Base-by-base conservation (phyloP, 2,888 invertebrate species). In the Dendrolimus houi region DNA sequence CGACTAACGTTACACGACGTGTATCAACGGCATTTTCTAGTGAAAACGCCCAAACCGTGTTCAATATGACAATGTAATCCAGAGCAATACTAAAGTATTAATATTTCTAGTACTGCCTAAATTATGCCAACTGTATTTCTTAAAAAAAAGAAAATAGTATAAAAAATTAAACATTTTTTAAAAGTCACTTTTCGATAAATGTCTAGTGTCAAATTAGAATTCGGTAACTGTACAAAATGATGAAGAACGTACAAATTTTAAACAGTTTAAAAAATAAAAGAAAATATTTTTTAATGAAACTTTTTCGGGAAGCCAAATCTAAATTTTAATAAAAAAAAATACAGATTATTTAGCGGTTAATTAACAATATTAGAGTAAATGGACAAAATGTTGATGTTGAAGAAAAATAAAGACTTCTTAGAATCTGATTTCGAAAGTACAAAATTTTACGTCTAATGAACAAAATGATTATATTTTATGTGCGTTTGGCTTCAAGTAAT, bases 11-110 rank as follows among this genome's bases (percentile, higher is more conserved):
- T 64, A 64, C 62, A 64, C 62, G 62, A 67, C 67, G 70, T 63
- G 64, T 58, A 60, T 59, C 62, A 68, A 69, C 68, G 71, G 66
- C 77, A 70, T 77, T 77, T 73, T 77, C 77, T 72, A 76, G 76
- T 66, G 82, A 70, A 72, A 72, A 77, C 75, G 79, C 70, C 74
- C 74, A 73, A 75, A 74, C 86, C 76, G 89, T 89, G 89, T 89
- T 89, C 88, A 88, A 81, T 71, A 81, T 80, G 88, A 90, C 88
- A 87, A 89, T 89, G 90, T 89, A 89, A 88, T 81, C 79, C 89
- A 86, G 87, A 90, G 90, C 90, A 89, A 90, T 90, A 90, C 87
- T 89, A 89, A 89, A 87, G 85, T 89, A 88, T 89, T 88, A 81
- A 87, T 89, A 82, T 89, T 80, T 87, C 85, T 88, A 88, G 88